phyloP scores from a whole-genome alignment of 2,113 vertebrate species.

The Alethe diademata region DNA sequence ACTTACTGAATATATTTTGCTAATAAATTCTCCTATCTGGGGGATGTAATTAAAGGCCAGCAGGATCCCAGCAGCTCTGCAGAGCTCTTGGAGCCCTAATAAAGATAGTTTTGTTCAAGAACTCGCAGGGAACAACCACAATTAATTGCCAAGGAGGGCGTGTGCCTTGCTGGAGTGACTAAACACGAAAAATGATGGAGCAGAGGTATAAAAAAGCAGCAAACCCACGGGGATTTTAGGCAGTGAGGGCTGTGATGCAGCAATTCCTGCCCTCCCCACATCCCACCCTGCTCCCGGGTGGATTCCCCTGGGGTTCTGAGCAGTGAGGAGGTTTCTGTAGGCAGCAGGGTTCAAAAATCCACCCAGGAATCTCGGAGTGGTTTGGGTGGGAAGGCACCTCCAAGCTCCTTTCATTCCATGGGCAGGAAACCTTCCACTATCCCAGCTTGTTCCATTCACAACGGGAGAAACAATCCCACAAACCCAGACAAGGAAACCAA shows the following conservation, averaged over 20 bases:
- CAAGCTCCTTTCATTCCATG: no score
- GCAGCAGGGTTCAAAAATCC: no score
- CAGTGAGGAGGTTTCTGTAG: no score
- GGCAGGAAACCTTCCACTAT: no score
- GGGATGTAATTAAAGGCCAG: neutral
- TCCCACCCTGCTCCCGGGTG: no score
- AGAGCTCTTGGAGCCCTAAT: neutral
- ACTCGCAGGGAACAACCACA: neutral
- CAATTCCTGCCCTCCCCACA: neutral
- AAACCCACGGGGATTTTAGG: neutral
- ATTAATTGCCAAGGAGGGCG: neutral
- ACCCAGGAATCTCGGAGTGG: no score
- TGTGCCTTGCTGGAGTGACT: neutral
- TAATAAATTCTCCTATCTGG: neutral
- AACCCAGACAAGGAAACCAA: neutral
- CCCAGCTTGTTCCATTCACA: no score
- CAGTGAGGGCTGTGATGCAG: neutral
- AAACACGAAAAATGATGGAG: neutral
- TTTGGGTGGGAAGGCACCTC: no score
- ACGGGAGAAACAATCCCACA: neutral
- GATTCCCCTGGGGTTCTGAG: no score
- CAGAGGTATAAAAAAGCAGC: neutral
- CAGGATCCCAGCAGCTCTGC: neutral
- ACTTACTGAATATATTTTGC: neutral
- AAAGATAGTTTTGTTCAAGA: conserved; percentile 4